Base-by-base conservation (phyloP, 2,888 invertebrate species). In the Agapetus fuscipes region DNA sequence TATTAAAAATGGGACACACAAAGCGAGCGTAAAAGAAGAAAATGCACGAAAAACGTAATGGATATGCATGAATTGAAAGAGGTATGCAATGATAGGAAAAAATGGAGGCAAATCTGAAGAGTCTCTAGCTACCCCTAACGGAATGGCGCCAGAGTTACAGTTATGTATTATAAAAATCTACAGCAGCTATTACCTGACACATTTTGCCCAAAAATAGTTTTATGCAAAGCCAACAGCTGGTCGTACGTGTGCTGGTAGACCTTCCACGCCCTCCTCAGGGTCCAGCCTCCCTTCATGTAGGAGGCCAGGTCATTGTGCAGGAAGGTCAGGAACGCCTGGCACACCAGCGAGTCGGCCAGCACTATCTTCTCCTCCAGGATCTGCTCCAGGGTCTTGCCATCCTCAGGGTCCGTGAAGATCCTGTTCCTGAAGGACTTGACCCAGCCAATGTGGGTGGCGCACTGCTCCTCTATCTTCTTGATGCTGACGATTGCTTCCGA, bases 201-300 rank as follows among this genome's bases (percentile, higher is more conserved):
- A n/a, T n/a, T n/a, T n/a, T n/a, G n/a, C n/a, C n/a, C n/a, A n/a
- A n/a, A n/a, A n/a, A n/a, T n/a, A n/a, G n/a, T 60, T 33, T 66
- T 64, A 50, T 78, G 72, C 7, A 79, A 52, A 12, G 62, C 20
- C 3, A 32, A 57, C 13, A 66, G 24, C 36, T 78, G 74, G 32
- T 62, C 64, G 54, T 79, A 76, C 2, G 75, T 65, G 49, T 71
- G 71, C 49, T 78, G 76, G 53, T 82, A 82, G 38, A 78, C 67
- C 54, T 78, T 76, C 78, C 80, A 82, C 0, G 80, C 78, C 55
- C 76, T 78, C 17, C 80, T 59, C 46, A 82, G 58, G 41, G 75
- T 68, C 79, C 80, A 80, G 7, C 78, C 77, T 1, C 77, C 79
- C 49, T 70, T 75, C 34, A 81, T 69, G 46, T 66, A 71, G 33